Base-by-base conservation (phyloP, 2,113 vertebrate genomes). In the Eudyptes chrysolophus region DNA sequence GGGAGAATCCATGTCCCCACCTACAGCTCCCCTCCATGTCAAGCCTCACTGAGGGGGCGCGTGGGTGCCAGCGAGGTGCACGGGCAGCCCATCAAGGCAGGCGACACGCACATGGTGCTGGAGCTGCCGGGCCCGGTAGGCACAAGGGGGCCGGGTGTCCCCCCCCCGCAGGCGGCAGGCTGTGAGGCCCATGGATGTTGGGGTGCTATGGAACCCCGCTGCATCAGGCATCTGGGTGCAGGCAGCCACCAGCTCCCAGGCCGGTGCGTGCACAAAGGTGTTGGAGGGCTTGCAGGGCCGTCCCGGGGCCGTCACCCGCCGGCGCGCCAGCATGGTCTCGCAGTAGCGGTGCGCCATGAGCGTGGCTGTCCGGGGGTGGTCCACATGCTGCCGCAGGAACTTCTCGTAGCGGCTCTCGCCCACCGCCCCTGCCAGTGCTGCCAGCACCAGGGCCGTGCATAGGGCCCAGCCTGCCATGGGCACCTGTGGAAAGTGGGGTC, bases 351-450 rank as follows among this genome's bases (percentile, higher is more conserved):
- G 82, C 0, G 32, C 48, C 0, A 16, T 3, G 2, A 27, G 32
- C 8, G 1, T 5, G 3, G 71, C 0, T 0, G 90, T 94, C 36
- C 1, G 83, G 0, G 96, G 93, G 46, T 80, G 0, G 71, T 96
- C 95, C 79, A 96, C 91, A 0, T 97, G 96, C 89, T 97, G 96
- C 86, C 96, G 89, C 79, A 96, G 89, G 86, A 96, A 97, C 75
- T 97, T 97, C 3, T 80, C 30, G 0, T 96, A 96, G 83, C 95
- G 94, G 17, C 6, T 90, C 94, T 97, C 94, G 0, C 49, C 24
- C 46, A 0, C 20, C 0, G 12, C 80, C 32, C 71, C 95, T 5
- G 88, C 17, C 61, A 93, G 61, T 0, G 11, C 65, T 4, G 88
- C 70, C 92, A 97, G 94, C 92, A 85, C 30, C 75, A 96, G 34